phyloP scores from a whole-genome alignment of 2,888 invertebrate species.

The Hedychridium roseum region DNA sequence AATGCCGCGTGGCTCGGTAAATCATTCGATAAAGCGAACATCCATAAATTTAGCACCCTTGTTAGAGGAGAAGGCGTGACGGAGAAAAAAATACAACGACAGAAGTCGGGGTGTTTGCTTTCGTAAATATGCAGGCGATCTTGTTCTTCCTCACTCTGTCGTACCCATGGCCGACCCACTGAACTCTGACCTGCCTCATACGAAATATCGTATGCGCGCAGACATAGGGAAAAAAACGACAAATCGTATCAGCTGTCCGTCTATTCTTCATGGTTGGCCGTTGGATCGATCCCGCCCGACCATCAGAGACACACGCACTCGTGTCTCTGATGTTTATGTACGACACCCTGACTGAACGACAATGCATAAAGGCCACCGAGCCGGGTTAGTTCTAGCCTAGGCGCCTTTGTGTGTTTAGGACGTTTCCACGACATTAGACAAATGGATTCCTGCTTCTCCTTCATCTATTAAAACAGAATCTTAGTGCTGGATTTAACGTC shows the following conservation, averaged over 20 bases:
- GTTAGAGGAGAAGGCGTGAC: too few relatives aligned
- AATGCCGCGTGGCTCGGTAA: too few relatives aligned
- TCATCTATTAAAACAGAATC: too few relatives aligned
- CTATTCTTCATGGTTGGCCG: too few relatives aligned
- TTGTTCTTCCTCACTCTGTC: too few relatives aligned
- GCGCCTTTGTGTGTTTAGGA: conserved; percentile 9
- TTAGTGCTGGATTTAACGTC: too few relatives aligned
- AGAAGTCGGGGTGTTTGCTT: too few relatives aligned
- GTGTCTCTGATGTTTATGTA: conserved; percentile 7
- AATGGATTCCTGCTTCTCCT: too few relatives aligned
- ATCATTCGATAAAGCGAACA: too few relatives aligned
- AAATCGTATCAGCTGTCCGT: conserved; percentile 5
- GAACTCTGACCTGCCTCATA: conserved; percentile 1
- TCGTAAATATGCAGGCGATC: too few relatives aligned
- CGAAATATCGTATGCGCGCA: background rate
- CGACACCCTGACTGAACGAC: background rate
- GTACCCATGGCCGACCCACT: background rate
- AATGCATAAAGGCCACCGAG: background rate
- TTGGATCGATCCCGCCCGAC: conserved; percentile 1
- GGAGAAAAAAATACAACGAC: too few relatives aligned
- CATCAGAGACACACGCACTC: conserved; percentile 3
- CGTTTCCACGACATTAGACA: background rate
- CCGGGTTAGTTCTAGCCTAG: background rate
- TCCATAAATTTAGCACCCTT: too few relatives aligned
- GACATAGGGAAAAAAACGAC: background rate